Evolutionary conservation across 37 sponge, comb jelly and placozoan genomes (phyloP), one percentile per base, ranked within the genome.

Genomic region (Hormiphora californensis): DNA sequence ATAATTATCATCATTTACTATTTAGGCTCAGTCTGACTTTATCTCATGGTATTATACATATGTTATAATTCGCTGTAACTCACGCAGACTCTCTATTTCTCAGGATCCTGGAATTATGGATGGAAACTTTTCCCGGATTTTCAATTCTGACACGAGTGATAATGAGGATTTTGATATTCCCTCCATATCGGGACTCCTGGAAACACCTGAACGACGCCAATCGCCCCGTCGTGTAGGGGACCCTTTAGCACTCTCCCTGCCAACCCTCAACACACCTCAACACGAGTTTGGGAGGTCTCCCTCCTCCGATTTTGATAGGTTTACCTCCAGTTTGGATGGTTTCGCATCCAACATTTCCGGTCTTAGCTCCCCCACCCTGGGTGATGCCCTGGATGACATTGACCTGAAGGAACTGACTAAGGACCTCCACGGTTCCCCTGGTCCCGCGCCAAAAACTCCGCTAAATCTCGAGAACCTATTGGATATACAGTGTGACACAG

Each of bases 241-340:
- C 44, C 43, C 81, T 19, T 46, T 73, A 4, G 21, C 81, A 22
- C 81, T 73, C 25, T 43, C 32, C 38, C 81, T 73, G 1, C 81
- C 81, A 1, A 32, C 81, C 25, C 81, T 73, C 41, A 33, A 43
- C 27, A 73, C 81, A 1, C 81, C 81, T 1, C 8, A 73, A 73
- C 81, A 73, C 25, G 81, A 73, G 28, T 73, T 40, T 28, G 22
- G 46, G 46, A 73, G 81, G 43, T 33, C 32, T 8, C 43, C 4
- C 44, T 73, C 81, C 46, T 32, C 81, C 0, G 81, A 73, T n/a
- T 73, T 73, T 41, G 81, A 73, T 25, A 73, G 43, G 81, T 73
- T 73, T 41, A 73, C 81, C 27, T n/a, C 46, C 8, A 46, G 40
- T 5, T 32, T 73, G 3, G 81, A 73, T 28, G 4, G 40, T 43